phyloP scores from a whole-genome alignment of 64 coral and sea anemone species.

The Actinia equina region DNA sequence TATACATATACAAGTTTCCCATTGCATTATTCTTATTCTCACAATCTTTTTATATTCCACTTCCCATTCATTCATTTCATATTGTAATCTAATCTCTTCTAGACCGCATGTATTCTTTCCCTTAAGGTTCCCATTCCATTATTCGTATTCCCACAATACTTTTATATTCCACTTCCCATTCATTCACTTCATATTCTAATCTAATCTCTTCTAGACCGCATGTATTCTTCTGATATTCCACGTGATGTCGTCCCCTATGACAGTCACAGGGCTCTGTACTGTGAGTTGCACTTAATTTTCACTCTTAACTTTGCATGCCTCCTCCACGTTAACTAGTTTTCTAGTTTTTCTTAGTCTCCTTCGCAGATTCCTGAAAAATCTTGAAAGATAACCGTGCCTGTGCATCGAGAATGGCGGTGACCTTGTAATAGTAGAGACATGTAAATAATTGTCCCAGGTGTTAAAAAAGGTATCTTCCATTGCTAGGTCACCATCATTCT shows the following conservation, averaged over 20 bases:
- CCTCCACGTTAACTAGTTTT: neutral
- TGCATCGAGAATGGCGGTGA: too few relatives aligned
- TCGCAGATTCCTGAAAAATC: too few relatives aligned
- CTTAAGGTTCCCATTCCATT: neutral
- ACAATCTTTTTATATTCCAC: neutral
- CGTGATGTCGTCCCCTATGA: slow-evolving; percentile 59
- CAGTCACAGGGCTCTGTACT: slow-evolving; percentile 44
- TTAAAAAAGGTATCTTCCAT: too few relatives aligned
- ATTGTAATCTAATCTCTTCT: slow-evolving; percentile 23
- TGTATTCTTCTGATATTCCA: slow-evolving; percentile 45
- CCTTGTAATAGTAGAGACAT: too few relatives aligned
- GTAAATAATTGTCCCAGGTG: too few relatives aligned
- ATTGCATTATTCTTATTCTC: slow-evolving; percentile 10
- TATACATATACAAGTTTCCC: neutral
- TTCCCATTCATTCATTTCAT: neutral
- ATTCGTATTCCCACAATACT: neutral
- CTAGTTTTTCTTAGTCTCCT: neutral
- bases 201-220: slow-evolving; percentile 48
- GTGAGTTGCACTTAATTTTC: slow-evolving; percentile 3
- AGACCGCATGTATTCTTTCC: slow-evolving; percentile 55
- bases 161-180: neutral
- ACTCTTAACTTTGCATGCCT: neutral
- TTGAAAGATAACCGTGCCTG: too few relatives aligned
- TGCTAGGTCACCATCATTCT: too few relatives aligned
- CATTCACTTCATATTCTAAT: neutral